Percentiles rank a stretch among this genome's conserved stretches.
Conservation (phyloP, 2,888 invertebrate genomes). For the Cataglyphis cursor region DNA sequence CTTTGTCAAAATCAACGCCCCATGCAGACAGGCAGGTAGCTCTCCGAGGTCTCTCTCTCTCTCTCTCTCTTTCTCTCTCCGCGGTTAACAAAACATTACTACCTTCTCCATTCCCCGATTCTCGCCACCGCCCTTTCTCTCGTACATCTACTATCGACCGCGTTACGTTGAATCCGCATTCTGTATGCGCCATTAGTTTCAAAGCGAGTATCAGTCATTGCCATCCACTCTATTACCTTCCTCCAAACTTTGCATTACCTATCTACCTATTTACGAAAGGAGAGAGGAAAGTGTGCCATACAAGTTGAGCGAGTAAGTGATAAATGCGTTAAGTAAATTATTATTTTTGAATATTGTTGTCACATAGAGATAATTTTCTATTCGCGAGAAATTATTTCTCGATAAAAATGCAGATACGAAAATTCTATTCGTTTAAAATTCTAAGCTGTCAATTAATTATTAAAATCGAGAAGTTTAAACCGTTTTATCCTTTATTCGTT, state of each 20-base stretch:
- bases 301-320: not conserved
- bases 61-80: not conserved
- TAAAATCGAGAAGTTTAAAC: not conserved
- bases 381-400: not conserved
- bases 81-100: slow-evolving; percentile 25
- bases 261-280: not conserved
- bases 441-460: slow-evolving; percentile 15
- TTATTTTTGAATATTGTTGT: not conserved
- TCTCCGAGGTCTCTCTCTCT: slow-evolving; percentile 22
- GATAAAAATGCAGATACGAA: not conserved
- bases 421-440: not conserved
- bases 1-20: slow-evolving; percentile 75
- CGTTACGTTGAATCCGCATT: slow-evolving; percentile 54
- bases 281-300: not conserved
- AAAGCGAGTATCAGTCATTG: slow-evolving; percentile 51
- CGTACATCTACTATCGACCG: slow-evolving; percentile 40
- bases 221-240: slow-evolving; percentile 36
- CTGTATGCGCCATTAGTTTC: slow-evolving; percentile 53
- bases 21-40: slow-evolving; percentile 61
- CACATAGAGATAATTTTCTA: not conserved
- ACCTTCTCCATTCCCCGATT: slow-evolving; percentile 18
- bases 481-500: not conserved
- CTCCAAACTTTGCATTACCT: slow-evolving; percentile 28
- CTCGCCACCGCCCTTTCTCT: not conserved
- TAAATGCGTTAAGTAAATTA: not conserved